A percentile compares a stretch with the other conserved stretches of the same genome.
phyloP scores from a whole-genome alignment of 2,888 invertebrate species.

The Morpho achilles region DNA sequence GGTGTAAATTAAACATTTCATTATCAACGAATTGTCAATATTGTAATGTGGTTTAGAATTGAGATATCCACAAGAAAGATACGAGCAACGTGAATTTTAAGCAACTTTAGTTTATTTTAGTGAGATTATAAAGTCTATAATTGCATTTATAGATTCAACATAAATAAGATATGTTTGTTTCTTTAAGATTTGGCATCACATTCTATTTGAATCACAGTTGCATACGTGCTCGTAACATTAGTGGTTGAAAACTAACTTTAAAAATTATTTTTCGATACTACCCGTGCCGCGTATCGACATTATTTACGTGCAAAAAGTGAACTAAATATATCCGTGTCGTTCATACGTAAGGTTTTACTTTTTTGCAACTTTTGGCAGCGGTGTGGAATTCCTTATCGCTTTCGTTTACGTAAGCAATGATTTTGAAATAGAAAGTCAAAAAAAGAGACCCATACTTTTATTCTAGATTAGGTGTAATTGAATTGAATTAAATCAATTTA shows the following conservation, averaged over 20 bases:
- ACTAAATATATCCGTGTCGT: slow-evolving; percentile 10
- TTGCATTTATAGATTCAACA: slow-evolving; percentile 8
- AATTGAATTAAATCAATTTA: too few relatives aligned
- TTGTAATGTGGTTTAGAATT: slow-evolving; percentile 25
- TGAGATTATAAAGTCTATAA: slow-evolving; percentile 18
- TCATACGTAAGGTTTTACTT: slow-evolving; percentile 10
- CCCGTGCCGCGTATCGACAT: slow-evolving; percentile 13
- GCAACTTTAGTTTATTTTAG: slow-evolving; percentile 10
- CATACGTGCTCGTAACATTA: slow-evolving; percentile 17
- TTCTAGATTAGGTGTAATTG: neutral
- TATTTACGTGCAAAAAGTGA: slow-evolving; percentile 19
- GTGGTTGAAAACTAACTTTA: slow-evolving; percentile 2
- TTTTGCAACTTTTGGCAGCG: slow-evolving; percentile 20
- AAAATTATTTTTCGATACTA: slow-evolving; percentile 7
- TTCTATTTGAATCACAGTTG: slow-evolving; percentile 28
- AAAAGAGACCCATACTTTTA: neutral
- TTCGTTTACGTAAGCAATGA: slow-evolving; percentile 5
- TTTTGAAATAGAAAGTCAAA: slow-evolving; percentile 6
- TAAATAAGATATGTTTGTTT: slow-evolving; percentile 18
- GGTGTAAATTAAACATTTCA: slow-evolving; percentile 10
- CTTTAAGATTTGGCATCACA: slow-evolving; percentile 30
- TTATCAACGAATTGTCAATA: slow-evolving; percentile 26
- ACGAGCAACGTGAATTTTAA: neutral
- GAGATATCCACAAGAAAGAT: slow-evolving; percentile 14
- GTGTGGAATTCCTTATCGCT: slow-evolving; percentile 31